A percentile compares a stretch with the other conserved stretches of the same genome.
These are phyloP conservation scores for Phengaris alcon DNA, from an alignment of 2,888 invertebrate genomes.

Conservation along the genomic window DNA sequence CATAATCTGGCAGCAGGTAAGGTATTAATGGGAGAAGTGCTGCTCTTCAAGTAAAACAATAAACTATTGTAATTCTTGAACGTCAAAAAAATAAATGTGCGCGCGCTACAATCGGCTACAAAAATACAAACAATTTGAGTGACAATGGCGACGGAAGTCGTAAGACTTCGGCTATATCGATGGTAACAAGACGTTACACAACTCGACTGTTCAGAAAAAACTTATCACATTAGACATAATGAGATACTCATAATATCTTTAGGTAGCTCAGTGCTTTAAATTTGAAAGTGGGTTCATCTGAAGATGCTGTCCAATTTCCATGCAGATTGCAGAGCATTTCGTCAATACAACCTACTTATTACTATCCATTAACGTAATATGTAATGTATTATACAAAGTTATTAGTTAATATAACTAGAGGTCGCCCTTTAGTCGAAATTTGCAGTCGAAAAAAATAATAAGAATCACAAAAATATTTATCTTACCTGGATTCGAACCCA, in stretches of 20 bases:
- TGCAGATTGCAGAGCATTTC: not conserved
- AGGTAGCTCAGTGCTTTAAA: too few species aligned
- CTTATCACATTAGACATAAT: too few species aligned
- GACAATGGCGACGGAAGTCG: constrained; percentile 29
- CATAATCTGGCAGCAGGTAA: not conserved
- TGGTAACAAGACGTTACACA: constrained; percentile 30
- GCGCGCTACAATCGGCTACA: constrained; percentile 25
- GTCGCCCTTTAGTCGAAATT: too few species aligned
- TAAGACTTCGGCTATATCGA: constrained; percentile 30
- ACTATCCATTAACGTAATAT: too few species aligned
- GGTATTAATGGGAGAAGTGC: not conserved
- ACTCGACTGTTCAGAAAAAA: not conserved
- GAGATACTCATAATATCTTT: too few species aligned
- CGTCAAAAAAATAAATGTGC: not conserved
- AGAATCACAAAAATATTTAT: too few species aligned
- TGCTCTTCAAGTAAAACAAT: constrained; percentile 5
- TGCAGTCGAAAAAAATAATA: too few species aligned
- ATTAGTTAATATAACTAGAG: too few species aligned
- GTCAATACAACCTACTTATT: not conserved
- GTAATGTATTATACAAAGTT: constrained; percentile 25
- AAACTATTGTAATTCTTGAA: constrained; percentile 22
- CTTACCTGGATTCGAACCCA: too few species aligned
- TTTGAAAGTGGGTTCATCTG: too few species aligned
- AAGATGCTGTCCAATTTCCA: not conserved
- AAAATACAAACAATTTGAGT: constrained; percentile 24